Percentiles rank a stretch among this genome's conserved stretches.
Conservation (phyloP, 2,797 vertebrate genomes). For the Craterocephalus amniculus region DNA sequence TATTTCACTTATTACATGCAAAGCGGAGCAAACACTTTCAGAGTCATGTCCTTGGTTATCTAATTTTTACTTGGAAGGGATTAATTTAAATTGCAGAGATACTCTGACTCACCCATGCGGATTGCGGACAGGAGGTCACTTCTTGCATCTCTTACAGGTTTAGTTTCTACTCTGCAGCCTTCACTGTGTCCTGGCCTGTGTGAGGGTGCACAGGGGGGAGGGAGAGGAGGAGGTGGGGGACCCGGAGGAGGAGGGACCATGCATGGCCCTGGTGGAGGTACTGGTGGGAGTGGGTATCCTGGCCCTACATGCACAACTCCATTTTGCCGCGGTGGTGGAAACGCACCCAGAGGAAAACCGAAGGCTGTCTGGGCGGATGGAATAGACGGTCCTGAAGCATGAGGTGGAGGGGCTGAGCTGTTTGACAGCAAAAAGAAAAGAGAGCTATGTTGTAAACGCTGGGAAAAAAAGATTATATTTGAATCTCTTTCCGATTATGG, state of each 20-base stretch:
- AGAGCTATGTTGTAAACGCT: constrained; percentile 26
- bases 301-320: constrained; percentile 59
- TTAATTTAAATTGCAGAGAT: neutral
- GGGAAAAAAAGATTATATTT: constrained; percentile 10
- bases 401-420: constrained; percentile 77
- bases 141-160: constrained; percentile 83
- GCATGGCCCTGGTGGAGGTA: constrained; percentile 71
- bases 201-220: constrained; percentile 51
- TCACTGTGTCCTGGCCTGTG: constrained; percentile 65
- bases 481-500: constrained; percentile 12
- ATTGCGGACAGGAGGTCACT: constrained; percentile 91
- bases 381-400: constrained; percentile 80
- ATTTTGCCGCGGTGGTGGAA: constrained; percentile 62
- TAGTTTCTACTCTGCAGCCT: constrained; percentile 70
- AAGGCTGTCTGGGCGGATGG: constrained; percentile 88
- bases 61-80: neutral
- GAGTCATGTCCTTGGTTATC: neutral
- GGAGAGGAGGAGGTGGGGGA: constrained; percentile 71
- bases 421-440: constrained; percentile 57
- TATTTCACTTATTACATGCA: neutral
- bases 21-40: neutral
- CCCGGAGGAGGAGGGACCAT: constrained; percentile 79
- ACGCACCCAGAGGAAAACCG: constrained; percentile 77
- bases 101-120: constrained; percentile 83
- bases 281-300: constrained; percentile 70